Percentiles rank a stretch among this genome's conserved stretches.
Conservation (phyloP, 2,113 vertebrate genomes). For the Chaetodon trifascialis region DNA sequence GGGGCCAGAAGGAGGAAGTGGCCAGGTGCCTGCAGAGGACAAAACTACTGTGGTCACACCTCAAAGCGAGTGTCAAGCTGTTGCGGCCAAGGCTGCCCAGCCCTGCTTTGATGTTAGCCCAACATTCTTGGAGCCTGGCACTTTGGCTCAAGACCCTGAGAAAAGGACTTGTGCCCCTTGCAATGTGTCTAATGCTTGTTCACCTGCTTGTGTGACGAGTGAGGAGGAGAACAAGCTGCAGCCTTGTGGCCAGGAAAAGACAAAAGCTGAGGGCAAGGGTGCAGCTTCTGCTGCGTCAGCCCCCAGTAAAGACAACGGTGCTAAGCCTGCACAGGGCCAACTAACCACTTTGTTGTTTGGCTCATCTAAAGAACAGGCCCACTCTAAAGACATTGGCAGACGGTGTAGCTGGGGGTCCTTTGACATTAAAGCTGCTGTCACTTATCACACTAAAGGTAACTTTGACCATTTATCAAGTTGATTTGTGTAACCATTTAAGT, state of each 20-base stretch:
- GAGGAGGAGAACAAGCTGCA: constrained; percentile 87
- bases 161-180: constrained; percentile 94
- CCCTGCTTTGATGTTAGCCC: constrained; percentile 88
- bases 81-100: constrained; percentile 87
- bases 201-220: constrained; percentile 79
- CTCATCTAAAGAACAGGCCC: constrained; percentile 91
- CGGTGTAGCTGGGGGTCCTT: constrained; percentile 93
- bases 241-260: constrained; percentile 85
- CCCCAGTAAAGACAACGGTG: constrained; percentile 90
- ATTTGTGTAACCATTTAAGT: background rate
- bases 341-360: constrained; percentile 90
- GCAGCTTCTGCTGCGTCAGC: constrained; percentile 89
- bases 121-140: constrained; percentile 88
- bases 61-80: constrained; percentile 89
- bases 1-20: constrained; percentile 87
- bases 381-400: constrained; percentile 91
- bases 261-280: constrained; percentile 86
- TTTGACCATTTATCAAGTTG: background rate
- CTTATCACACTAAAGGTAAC: constrained; percentile 99
- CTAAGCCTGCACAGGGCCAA: constrained; percentile 89
- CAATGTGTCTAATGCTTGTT: constrained; percentile 80
- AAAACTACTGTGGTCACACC: constrained; percentile 88
- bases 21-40: constrained; percentile 83
- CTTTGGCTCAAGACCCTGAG: constrained; percentile 90
- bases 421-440: constrained; percentile 95